Evolutionary conservation across 2,113 vertebrate species (phyloP), one percentile per base, ranked within the genome.

Genomic region (Lota lota): DNA sequence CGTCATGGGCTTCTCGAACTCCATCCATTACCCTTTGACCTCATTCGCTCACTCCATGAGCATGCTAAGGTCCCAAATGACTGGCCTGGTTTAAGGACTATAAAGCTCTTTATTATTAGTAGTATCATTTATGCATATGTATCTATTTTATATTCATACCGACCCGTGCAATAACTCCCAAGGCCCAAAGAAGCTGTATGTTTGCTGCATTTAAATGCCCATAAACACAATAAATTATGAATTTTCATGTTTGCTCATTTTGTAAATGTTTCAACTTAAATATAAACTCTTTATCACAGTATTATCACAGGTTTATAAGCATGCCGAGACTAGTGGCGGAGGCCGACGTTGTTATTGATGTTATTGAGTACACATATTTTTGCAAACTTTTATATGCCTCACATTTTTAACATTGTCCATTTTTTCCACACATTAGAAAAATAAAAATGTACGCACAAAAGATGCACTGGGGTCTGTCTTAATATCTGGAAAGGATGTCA

Each of bases 31-130:
- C 75, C 95, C 95, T 0, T 80, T 97, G 83, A 87, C 93, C 40
- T 83, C 95, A 53, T 95, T 97, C 64, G 92, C 95, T 15, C 90
- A 91, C 59, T 94, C 95, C 28, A 85, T 95, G 75, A 93, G 93
- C 33, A 88, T 95, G 67, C 72, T 97, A 19, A 87, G 95, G 59
- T 95, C 96, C 22, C 96, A 97, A 85, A 95, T 97, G 93, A 94
- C 92, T 1, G 94, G 94, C 67, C 81, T 97, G 72, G 94, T 98
- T 73, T 97, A 91, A 94, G 66, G 24, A 36, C 22, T 20, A 47
- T 47, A 12, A 2, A 47, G 11, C 56, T 18, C 18, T 12, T 8
- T 50, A 36, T 65, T n/a, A n/a, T 28, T 33, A 64, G 36, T 47
- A 47, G 7, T 47, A 47, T 8, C 40, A 12, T 47, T 66, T 54